Conservation (phyloP, 2,797 vertebrate genomes). For the Dicrostonyx torquatus region DNA sequence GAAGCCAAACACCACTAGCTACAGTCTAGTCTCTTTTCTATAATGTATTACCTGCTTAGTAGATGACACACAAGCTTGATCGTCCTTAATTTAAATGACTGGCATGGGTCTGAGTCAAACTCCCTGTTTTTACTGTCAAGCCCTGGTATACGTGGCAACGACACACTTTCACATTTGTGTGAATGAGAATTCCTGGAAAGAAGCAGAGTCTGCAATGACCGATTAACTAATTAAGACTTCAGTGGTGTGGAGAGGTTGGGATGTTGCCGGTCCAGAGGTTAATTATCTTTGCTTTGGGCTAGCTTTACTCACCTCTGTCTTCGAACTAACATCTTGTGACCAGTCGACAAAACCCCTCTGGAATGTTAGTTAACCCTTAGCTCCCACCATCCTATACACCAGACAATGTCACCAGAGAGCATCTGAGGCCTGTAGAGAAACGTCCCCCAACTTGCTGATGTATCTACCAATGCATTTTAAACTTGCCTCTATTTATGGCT, state of each 20-base stretch:
- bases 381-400: not conserved
- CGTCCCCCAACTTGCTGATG: not conserved
- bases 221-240: not conserved
- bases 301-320: not conserved
- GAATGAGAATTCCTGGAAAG: not conserved
- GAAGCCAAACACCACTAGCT: not conserved
- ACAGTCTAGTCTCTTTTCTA: not conserved
- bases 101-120: not conserved
- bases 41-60: not conserved
- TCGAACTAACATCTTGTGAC: not conserved
- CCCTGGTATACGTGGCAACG: not conserved
- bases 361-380: not conserved
- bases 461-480: not conserved
- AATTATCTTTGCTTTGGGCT: not conserved
- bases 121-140: not conserved
- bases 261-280: not conserved
- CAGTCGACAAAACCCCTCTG: not conserved
- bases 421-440: not conserved
- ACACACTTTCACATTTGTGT: not conserved
- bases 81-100: not conserved
- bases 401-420: not conserved
- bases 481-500: not conserved
- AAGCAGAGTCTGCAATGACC: not conserved
- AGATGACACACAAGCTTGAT: not conserved
- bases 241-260: not conserved